Base-by-base conservation (phyloP, 2,113 vertebrate genomes). In the Chitala chitala region DNA sequence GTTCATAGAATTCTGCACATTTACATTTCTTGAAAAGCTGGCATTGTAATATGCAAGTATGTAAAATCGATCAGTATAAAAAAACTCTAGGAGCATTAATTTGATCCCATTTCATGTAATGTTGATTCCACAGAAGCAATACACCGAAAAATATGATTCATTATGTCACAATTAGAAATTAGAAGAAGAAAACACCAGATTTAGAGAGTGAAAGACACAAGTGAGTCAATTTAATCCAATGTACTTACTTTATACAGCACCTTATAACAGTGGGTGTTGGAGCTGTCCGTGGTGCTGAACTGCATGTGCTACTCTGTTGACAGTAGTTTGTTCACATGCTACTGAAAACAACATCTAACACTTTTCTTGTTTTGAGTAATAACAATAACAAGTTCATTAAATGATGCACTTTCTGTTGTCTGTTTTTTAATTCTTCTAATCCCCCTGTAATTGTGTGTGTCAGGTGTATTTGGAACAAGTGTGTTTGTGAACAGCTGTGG, bases 281-380 rank as follows among this genome's bases (percentile, higher is more conserved):
- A 12, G 75, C 78, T 82, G 82, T 84, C 77, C 74, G 0, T 73
- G 77, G 77, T 84, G 63, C 83, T 84, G 82, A 79, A 64, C 17
- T 20, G 7, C 33, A n/a, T 36, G 3, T 5, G 15, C 59, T 3
- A 1, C 20, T 17, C 59, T n/a, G 2, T 33, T 33, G 15, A 33
- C 38, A 17, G n/a, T 20, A 5, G 33, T 8, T 13, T 9, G 33
- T 5, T 0, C 29, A n/a, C n/a, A n/a, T 59, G 29, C 59, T 5
- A 4, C 33, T 0, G 17, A 7, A 22, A n/a, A 1, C 20, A 29
- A 63, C 7, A 63, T 15, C 5, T 20, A n/a, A 33, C n/a, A 33
- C 56, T 59, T 5, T 68, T 68, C 38, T 44, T 10, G 40, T 17
- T 65, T 68, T 68, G 58, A 15, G 24, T 68, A 10, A 46, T 24